These are phyloP conservation scores for Aurelia aurita DNA, from an alignment of 30 jellyfish, hydroid and myxozoan species.

Conservation along the genomic window DNA sequence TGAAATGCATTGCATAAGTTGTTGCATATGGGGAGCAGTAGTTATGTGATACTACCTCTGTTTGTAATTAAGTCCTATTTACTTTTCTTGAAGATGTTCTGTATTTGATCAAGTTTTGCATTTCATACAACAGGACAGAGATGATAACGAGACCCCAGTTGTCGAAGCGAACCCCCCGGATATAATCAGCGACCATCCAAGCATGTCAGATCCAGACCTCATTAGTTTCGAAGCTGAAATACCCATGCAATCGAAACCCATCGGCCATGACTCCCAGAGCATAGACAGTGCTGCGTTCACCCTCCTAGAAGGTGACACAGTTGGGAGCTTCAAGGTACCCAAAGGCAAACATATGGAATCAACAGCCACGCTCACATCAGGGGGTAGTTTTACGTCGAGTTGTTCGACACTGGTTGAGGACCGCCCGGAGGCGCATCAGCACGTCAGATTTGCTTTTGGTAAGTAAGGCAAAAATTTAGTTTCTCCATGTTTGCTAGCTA, in stretches of 20 bases:
- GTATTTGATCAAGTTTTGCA: too few relatives aligned
- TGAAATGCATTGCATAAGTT: too few relatives aligned
- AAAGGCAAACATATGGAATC: slow-evolving; percentile 67
- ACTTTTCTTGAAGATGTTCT: too few relatives aligned
- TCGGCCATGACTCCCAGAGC: slow-evolving; percentile 86
- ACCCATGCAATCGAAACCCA: slow-evolving; percentile 38
- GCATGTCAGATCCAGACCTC: slow-evolving; percentile 82
- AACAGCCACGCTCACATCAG: slow-evolving; percentile 20
- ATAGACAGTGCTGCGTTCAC: slow-evolving; percentile 92
- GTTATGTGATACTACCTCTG: too few relatives aligned
- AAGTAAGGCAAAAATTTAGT: too few relatives aligned
- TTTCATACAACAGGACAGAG: slow-evolving; percentile 9
- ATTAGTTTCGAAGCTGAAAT: slow-evolving; percentile 73
- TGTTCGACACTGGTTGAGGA: slow-evolving; percentile 65
- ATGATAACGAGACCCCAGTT: slow-evolving; percentile 5
- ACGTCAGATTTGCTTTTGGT: slow-evolving; percentile 91
- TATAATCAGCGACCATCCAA: slow-evolving; percentile 63
- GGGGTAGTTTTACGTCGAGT: slow-evolving; percentile 66
- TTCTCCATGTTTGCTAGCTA: too few relatives aligned
- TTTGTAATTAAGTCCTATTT: too few relatives aligned
- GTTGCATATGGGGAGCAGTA: too few relatives aligned
- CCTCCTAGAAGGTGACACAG: slow-evolving; percentile 79
- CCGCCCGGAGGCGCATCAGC: slow-evolving; percentile 59
- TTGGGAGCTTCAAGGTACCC: slow-evolving; percentile 65
- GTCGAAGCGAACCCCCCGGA: slow-evolving; percentile 64